These are phyloP conservation scores for Cnemophilus loriae DNA, from an alignment of 2,113 vertebrate genomes.

Conservation along the genomic window DNA sequence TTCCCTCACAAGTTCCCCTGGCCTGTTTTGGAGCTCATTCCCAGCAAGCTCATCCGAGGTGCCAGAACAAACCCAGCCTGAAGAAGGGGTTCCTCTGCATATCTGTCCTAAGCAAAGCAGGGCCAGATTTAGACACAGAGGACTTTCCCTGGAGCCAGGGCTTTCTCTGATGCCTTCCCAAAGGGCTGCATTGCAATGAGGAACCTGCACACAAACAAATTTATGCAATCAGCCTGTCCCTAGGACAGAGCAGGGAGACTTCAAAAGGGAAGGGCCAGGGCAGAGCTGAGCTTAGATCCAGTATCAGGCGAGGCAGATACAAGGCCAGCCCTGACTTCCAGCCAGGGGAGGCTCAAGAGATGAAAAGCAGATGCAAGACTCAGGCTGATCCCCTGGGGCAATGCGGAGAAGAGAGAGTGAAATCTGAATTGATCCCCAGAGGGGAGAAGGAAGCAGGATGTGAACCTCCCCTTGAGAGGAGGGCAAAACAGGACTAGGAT, in stretches of 20 bases:
- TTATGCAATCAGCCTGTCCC: conserved; percentile 44
- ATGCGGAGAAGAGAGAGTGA: not conserved
- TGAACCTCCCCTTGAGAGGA: conserved; percentile 25
- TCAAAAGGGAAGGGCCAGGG: conserved; percentile 46
- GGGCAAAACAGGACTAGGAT: conserved; percentile 25
- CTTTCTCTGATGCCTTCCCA: conserved; percentile 59
- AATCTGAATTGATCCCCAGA: conserved; percentile 8
- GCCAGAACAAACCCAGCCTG: conserved; percentile 19
- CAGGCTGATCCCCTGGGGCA: not conserved
- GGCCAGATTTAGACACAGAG: conserved; percentile 32
- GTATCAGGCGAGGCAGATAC: not conserved
- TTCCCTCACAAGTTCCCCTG: not conserved
- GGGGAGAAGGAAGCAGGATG: conserved; percentile 55
- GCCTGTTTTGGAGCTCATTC: not conserved
- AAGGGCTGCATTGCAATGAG: conserved; percentile 43
- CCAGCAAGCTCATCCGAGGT: not conserved
- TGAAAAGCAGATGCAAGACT: conserved; percentile 18
- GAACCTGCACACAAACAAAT: conserved; percentile 45
- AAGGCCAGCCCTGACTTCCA: not conserved
- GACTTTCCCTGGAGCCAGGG: conserved; percentile 33
- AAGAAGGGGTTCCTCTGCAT: conserved; percentile 36
- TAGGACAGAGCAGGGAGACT: conserved; percentile 33
- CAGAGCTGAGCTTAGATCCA: not conserved
- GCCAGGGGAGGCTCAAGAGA: conserved; percentile 6
- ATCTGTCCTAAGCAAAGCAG: conserved; percentile 53